Percentiles rank a stretch among this genome's conserved stretches.
These are phyloP conservation scores for Microctonus hyperodae DNA, from an alignment of 2,888 invertebrate genomes.

Conservation along the genomic window DNA sequence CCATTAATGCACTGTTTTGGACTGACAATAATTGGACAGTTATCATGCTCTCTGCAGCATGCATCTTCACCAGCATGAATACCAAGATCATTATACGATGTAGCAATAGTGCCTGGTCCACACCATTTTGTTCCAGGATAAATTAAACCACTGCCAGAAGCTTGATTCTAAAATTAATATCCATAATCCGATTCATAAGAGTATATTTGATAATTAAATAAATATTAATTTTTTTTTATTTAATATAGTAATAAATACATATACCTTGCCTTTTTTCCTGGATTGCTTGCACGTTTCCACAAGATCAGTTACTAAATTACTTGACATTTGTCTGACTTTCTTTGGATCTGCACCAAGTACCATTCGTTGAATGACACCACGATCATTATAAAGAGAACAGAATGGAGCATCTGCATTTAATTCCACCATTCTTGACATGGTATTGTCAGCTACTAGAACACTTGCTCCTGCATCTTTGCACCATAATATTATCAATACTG, in stretches of 20 bases:
- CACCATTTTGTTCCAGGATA: constrained; percentile 81
- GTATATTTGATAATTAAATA: background rate
- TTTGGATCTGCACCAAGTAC: constrained; percentile 67
- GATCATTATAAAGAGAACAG: constrained; percentile 69
- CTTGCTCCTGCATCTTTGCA: constrained; percentile 46
- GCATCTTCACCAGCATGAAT: constrained; percentile 71
- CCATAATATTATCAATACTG: constrained; percentile 38
- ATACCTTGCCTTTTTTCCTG: constrained; percentile 54
- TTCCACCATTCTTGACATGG: constrained; percentile 73
- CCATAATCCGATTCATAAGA: too few species aligned
- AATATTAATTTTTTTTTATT: background rate
- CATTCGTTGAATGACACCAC: constrained; percentile 70
- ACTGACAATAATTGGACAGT: constrained; percentile 70
- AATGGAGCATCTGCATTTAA: constrained; percentile 68
- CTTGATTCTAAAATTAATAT: constrained; percentile 45
- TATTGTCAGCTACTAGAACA: constrained; percentile 69
- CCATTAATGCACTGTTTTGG: constrained; percentile 71
- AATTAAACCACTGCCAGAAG: constrained; percentile 53
- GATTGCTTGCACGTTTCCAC: constrained; percentile 67
- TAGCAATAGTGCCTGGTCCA: constrained; percentile 74
- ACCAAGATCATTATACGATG: constrained; percentile 72
- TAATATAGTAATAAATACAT: background rate
- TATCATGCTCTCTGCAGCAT: constrained; percentile 79
- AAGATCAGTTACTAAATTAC: constrained; percentile 68
- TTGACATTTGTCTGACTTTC: constrained; percentile 69